These are phyloP conservation scores for Leucoraja erinaceus DNA, from an alignment of 2,113 vertebrate genomes.

Conservation along the genomic window DNA sequence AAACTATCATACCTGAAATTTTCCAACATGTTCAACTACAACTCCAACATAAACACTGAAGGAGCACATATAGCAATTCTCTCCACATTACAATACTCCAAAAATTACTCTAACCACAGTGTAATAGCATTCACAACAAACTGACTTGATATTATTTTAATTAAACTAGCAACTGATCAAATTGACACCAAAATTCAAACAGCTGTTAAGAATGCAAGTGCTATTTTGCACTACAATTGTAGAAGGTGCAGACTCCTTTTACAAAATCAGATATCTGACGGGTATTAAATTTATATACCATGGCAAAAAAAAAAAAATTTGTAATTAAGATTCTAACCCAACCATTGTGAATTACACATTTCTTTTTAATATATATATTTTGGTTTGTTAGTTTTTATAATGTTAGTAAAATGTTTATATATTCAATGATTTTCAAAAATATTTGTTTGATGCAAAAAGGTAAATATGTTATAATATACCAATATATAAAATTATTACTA, in stretches of 20 bases:
- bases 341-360: not conserved
- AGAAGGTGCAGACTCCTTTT: not conserved
- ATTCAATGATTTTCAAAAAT: not conserved
- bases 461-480: not conserved
- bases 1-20: not conserved
- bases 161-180: not conserved
- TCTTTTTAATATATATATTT: not conserved
- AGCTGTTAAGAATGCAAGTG: not conserved
- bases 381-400: not conserved
- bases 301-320: not conserved
- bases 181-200: not conserved
- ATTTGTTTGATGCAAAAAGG: not conserved
- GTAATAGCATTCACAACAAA: no score
- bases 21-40: not conserved
- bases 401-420: no score
- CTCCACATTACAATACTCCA: not conserved
- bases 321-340: not conserved
- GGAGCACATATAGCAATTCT: no score
- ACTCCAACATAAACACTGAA: not conserved
- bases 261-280: no score
- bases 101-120: not conserved
- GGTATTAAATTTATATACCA: no score
- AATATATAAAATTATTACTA: not conserved
- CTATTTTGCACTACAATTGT: not conserved
- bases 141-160: not conserved